Evolutionary conservation across 1,140 invertebrate species (phyloP).

Genomic region (Drosophila nigromelanica): DNA sequence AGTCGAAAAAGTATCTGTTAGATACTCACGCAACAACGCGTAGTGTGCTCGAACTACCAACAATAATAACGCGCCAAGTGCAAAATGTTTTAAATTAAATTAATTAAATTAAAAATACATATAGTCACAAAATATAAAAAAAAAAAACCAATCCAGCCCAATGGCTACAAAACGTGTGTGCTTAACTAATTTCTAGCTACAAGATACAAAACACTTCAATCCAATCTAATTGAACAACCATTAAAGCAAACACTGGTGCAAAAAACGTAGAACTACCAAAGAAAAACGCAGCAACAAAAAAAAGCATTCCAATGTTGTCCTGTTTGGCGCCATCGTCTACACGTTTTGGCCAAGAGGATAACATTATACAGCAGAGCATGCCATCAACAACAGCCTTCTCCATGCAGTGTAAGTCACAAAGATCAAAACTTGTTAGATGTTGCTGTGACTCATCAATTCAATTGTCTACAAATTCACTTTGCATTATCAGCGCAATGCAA

Average conservation of each 20-base stretch:
- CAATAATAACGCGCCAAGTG: conserved; percentile 18
- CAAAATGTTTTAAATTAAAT: conserved; percentile 15
- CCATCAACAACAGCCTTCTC: conserved; percentile 83
- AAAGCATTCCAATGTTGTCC: conserved; percentile 84
- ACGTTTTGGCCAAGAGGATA: conserved; percentile 84
- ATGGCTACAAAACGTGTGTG: conserved; percentile 65
- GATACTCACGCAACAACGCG: conserved; percentile 21
- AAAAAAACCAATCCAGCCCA: conserved; percentile 5
- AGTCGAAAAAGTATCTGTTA: conserved; percentile 45
- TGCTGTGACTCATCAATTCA: conserved; percentile 36
- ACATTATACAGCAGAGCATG: conserved; percentile 83
- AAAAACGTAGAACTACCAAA: conserved; percentile 32
- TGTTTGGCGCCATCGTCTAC: conserved; percentile 83
- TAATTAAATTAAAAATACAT: neutral
- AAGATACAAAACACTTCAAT: conserved; percentile 14
- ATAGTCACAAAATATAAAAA: conserved; percentile 18
- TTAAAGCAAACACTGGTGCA: conserved; percentile 8
- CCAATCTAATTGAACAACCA: conserved; percentile 8
- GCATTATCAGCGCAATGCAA: conserved; percentile 72
- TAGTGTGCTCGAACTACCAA: conserved; percentile 12
- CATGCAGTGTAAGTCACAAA: conserved; percentile 81
- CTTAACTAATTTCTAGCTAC: conserved; percentile 35
- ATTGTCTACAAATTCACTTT: conserved; percentile 50
- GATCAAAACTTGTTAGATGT: neutral
- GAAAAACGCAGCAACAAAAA: conserved; percentile 25